Conservation (phyloP, 2,888 invertebrate species). For the Aphidoletes aphidimyza region DNA sequence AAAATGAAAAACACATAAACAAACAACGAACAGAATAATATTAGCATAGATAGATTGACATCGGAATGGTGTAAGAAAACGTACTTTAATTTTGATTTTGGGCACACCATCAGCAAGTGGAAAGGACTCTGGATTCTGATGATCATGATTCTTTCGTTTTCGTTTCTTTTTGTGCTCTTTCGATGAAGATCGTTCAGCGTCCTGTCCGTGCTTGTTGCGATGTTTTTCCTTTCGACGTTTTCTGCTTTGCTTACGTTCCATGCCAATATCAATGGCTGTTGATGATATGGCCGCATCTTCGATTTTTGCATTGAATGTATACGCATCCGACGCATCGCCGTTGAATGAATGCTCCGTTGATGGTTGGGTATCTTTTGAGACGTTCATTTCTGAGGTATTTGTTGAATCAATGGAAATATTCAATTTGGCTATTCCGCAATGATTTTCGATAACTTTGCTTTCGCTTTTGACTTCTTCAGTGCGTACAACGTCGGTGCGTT, state of each 20-base stretch:
- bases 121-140: constrained; percentile 67
- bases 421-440: neutral
- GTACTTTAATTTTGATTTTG: constrained; percentile 82
- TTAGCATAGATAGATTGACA: neutral
- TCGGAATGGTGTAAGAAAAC: neutral
- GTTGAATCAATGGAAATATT: neutral
- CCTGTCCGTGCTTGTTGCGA: constrained; percentile 78
- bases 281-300: neutral
- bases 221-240: constrained; percentile 82
- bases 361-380: neutral
- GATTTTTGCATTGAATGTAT: constrained; percentile 58
- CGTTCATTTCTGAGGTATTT: neutral
- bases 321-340: neutral
- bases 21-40: neutral
- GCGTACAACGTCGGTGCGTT: no score
- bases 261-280: constrained; percentile 58
- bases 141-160: constrained; percentile 81
- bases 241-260: constrained; percentile 71
- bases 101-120: constrained; percentile 70
- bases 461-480: neutral
- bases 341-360: neutral
- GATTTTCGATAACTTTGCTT: neutral
- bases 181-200: constrained; percentile 62
- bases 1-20: neutral
- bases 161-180: constrained; percentile 80